A percentile compares a stretch with the other conserved stretches of the same genome.
Conservation (phyloP, 2,113 vertebrate species). For the Oreotrochilus melanogaster region DNA sequence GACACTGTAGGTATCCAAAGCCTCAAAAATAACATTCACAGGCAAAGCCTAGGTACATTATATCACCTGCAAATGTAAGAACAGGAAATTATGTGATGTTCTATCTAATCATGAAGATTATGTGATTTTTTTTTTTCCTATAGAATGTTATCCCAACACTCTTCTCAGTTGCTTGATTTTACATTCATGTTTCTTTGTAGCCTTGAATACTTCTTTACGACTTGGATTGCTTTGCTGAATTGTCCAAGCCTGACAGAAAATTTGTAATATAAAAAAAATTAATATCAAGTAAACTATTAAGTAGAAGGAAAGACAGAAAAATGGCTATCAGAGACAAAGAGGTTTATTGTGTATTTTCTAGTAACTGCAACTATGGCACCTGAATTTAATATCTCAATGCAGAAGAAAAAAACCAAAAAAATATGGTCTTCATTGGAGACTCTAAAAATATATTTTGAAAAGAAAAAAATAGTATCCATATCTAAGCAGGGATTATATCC, state of each 20-base stretch:
- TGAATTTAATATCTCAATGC: neutral
- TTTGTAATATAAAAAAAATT: neutral
- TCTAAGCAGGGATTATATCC: neutral
- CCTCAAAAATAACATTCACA: neutral
- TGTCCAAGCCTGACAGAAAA: neutral
- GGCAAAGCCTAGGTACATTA: neutral
- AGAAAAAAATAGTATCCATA: neutral
- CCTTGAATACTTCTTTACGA: neutral
- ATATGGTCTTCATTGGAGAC: neutral
- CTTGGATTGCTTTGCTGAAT: neutral
- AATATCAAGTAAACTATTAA: neutral
- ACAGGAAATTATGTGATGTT: neutral
- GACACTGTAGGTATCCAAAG: neutral
- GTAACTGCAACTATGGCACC: neutral
- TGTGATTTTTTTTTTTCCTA: neutral
- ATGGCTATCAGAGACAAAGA: rapidly evolving
- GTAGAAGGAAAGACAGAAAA: neutral
- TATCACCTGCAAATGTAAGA: neutral
- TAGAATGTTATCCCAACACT: neutral
- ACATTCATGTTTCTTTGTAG: neutral
- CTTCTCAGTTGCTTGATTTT: neutral
- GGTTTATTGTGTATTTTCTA: neutral
- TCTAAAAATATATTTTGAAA: neutral
- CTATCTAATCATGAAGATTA: neutral
- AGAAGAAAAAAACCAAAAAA: neutral